These are phyloP conservation scores for Antedon mediterranea DNA, from an alignment of 53 echinoderm and acorn worm genomes.

Conservation along the genomic window DNA sequence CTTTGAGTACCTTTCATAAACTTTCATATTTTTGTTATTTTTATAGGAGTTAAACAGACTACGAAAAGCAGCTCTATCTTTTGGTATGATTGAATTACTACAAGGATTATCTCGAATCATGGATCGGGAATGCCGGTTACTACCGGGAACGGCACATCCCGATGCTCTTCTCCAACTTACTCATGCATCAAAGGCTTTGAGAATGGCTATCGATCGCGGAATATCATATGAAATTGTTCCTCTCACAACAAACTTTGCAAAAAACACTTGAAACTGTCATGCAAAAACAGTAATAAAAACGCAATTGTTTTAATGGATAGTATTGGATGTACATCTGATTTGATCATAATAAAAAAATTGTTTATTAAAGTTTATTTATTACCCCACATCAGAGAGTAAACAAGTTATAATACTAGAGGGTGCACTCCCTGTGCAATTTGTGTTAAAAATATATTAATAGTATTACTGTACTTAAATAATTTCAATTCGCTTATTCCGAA, in stretches of 20 bases:
- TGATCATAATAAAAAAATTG: no score
- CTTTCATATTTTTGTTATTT: background rate
- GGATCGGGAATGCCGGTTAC: conserved; percentile 80
- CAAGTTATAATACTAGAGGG: no score
- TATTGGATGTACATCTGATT: no score
- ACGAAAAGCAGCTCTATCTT: conserved; percentile 65
- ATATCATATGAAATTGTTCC: conserved; percentile 60
- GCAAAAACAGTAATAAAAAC: no score
- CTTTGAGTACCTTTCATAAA: no score
- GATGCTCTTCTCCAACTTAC: conserved; percentile 91
- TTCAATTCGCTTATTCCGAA: no score
- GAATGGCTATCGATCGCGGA: conserved; percentile 45
- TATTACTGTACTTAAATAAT: no score
- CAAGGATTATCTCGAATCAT: conserved; percentile 67
- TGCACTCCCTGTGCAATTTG: no score
- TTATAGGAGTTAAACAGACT: conserved; percentile 85
- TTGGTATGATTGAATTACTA: conserved; percentile 76
- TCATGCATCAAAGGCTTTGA: conserved; percentile 80
- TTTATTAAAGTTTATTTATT: no score
- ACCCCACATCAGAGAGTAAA: no score
- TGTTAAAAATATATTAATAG: no score
- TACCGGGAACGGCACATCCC: conserved; percentile 78
- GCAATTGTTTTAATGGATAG: no score
- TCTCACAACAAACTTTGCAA: conserved; percentile 80
- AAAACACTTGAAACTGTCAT: conserved; percentile 27